Percentiles rank a stretch among this genome's conserved stretches.
Evolutionary conservation across 1,140 invertebrate species (phyloP).

Genomic region (Tetragonula clypearis): DNA sequence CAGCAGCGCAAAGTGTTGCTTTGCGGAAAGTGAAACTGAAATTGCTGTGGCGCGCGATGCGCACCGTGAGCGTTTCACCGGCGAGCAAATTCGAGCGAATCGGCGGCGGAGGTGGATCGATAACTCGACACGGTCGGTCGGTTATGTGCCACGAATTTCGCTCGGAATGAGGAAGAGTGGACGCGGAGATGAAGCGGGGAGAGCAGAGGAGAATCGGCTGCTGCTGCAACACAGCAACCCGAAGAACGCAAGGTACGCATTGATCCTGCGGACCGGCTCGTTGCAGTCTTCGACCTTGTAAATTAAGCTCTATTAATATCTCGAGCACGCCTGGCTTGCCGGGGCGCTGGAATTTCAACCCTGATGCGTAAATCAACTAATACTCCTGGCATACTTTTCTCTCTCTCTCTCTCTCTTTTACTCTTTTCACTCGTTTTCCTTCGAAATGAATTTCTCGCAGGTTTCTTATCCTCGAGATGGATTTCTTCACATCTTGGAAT

Average conservation of each 20-base stretch:
- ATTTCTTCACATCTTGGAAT: background rate
- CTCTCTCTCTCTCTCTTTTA: background rate
- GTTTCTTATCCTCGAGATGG: background rate
- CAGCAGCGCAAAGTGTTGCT: no score
- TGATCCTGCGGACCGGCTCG: slow-evolving; percentile 25
- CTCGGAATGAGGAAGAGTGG: background rate
- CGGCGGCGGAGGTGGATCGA: background rate
- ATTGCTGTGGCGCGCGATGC: no score
- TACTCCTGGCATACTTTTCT: background rate
- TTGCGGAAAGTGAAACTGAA: no score
- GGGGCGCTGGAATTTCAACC: background rate
- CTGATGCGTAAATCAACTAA: background rate
- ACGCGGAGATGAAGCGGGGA: background rate
- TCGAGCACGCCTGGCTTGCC: slow-evolving; percentile 1
- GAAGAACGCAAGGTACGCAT: slow-evolving; percentile 40
- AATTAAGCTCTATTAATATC: slow-evolving; percentile 41
- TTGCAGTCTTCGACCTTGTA: slow-evolving; percentile 2
- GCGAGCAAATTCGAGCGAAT: no score
- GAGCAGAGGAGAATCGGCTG: background rate
- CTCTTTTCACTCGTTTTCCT: no score
- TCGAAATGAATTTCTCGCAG: background rate
- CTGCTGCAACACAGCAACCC: background rate
- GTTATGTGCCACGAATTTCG: background rate
- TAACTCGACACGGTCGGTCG: background rate
- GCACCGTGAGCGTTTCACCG: no score